These are phyloP conservation scores for Copidosoma aretas DNA, from an alignment of 2,888 invertebrate genomes.

Conservation along the genomic window DNA sequence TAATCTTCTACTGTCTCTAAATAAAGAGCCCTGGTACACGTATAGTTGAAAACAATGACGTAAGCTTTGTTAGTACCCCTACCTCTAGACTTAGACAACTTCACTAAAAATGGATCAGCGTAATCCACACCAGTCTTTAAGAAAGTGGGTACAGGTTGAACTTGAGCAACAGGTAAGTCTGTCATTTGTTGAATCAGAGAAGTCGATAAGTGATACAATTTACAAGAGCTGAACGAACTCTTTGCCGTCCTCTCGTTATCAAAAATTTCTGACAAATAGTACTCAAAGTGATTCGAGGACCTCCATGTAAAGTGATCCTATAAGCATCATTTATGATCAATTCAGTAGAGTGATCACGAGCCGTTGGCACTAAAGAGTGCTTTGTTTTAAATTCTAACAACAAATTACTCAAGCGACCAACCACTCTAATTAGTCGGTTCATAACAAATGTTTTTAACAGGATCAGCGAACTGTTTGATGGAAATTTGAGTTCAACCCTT, in stretches of 20 bases:
- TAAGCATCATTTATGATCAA: not conserved
- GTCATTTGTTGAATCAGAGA: not conserved
- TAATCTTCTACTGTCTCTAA: slow-evolving; percentile 3
- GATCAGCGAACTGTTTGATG: too few species aligned
- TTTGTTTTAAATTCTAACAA: too few species aligned
- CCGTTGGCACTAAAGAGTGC: not conserved
- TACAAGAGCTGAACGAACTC: not conserved
- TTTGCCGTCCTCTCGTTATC: not conserved
- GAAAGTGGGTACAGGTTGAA: not conserved
- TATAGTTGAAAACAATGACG: slow-evolving; percentile 7
- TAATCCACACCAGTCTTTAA: not conserved
- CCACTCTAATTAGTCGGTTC: not conserved
- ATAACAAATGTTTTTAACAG: not conserved
- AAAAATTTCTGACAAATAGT: not conserved
- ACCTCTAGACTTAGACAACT: not conserved
- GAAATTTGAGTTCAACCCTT: too few species aligned
- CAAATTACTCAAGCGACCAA: not conserved
- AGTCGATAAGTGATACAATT: not conserved
- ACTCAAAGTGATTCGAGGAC: not conserved
- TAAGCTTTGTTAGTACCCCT: not conserved
- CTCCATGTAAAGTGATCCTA: not conserved
- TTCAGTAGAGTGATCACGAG: not conserved
- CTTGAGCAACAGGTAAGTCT: not conserved
- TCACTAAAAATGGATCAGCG: too few species aligned
- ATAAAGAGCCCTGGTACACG: slow-evolving; percentile 5